These are phyloP conservation scores for Syngnathus floridae DNA, from an alignment of 2,113 vertebrate genomes.

Conservation along the genomic window DNA sequence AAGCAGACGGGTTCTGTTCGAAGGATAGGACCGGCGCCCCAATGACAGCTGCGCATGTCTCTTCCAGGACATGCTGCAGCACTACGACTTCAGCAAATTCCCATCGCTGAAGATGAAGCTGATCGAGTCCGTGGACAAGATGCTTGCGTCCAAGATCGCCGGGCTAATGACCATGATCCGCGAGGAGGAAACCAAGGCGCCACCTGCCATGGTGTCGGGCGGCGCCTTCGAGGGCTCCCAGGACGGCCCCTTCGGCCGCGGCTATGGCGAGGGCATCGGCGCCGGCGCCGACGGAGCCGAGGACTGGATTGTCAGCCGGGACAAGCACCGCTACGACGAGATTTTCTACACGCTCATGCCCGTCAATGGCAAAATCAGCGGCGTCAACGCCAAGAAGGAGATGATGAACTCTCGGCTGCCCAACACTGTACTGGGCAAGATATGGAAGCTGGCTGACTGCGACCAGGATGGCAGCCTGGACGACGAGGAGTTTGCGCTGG, in stretches of 20 bases:
- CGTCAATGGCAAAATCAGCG: slow-evolving; percentile 89
- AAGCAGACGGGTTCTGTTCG: too few species aligned
- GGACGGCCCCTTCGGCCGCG: slow-evolving; percentile 88
- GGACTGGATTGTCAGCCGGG: slow-evolving; percentile 91
- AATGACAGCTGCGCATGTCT: too few species aligned
- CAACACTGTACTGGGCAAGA: slow-evolving; percentile 92
- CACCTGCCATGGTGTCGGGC: slow-evolving; percentile 79
- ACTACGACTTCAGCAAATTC: slow-evolving; percentile 93
- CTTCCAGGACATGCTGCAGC: slow-evolving; percentile 82
- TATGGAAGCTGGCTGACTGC: slow-evolving; percentile 95
- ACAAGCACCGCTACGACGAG: slow-evolving; percentile 94
- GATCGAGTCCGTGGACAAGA: slow-evolving; percentile 91
- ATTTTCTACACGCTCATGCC: slow-evolving; percentile 94
- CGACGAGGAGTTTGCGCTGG: slow-evolving; percentile 91
- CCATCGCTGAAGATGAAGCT: slow-evolving; percentile 90
- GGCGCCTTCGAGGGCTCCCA: slow-evolving; percentile 91
- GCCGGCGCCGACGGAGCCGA: slow-evolving; percentile 86
- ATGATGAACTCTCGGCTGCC: slow-evolving; percentile 95
- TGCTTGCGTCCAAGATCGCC: slow-evolving; percentile 87
- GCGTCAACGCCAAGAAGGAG: slow-evolving; percentile 92
- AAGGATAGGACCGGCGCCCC: too few species aligned
- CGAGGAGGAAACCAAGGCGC: slow-evolving; percentile 84
- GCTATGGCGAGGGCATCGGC: slow-evolving; percentile 90
- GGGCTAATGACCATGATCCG: slow-evolving; percentile 84
- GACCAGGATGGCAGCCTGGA: slow-evolving; percentile 93